Conservation (phyloP, 2,797 vertebrate genomes). For the Babyrousa celebensis region DNA sequence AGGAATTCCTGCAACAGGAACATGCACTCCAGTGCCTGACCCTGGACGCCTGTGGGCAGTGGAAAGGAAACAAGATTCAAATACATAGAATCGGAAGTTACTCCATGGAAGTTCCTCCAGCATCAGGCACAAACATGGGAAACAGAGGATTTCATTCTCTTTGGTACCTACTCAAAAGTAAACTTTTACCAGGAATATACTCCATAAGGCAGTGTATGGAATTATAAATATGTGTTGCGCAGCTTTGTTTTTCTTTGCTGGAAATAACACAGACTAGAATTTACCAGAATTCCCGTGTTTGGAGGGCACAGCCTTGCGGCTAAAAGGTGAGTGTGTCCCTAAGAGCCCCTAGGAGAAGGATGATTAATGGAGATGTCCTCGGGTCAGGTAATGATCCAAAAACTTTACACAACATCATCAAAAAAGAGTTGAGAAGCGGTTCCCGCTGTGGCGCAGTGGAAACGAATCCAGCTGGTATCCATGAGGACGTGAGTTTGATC, state of each 20-base stretch:
- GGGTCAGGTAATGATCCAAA: not conserved
- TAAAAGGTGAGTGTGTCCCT: not conserved
- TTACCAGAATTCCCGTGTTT: not conserved
- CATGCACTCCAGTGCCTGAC: not conserved
- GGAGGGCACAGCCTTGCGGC: not conserved
- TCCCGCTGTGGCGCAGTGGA: too few species aligned
- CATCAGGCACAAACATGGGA: not conserved
- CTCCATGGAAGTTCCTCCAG: not conserved
- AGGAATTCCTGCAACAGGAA: not conserved
- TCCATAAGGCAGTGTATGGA: not conserved
- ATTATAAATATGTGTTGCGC: not conserved
- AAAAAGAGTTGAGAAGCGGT: not conserved
- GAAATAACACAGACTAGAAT: not conserved
- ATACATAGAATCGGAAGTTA: not conserved
- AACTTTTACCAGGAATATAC: not conserved
- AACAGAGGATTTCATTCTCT: not conserved
- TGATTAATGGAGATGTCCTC: not conserved
- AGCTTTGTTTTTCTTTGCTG: not conserved
- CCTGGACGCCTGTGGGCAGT: rapidly evolving
- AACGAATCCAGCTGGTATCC: too few species aligned
- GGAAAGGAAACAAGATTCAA: not conserved
- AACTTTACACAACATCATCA: not conserved
- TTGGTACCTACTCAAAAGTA: not conserved
- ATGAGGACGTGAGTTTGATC: too few species aligned
- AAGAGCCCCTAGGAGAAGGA: not conserved